Evolutionary conservation across 2,113 vertebrate genomes (phyloP).

Genomic region (Gavia stellata): DNA sequence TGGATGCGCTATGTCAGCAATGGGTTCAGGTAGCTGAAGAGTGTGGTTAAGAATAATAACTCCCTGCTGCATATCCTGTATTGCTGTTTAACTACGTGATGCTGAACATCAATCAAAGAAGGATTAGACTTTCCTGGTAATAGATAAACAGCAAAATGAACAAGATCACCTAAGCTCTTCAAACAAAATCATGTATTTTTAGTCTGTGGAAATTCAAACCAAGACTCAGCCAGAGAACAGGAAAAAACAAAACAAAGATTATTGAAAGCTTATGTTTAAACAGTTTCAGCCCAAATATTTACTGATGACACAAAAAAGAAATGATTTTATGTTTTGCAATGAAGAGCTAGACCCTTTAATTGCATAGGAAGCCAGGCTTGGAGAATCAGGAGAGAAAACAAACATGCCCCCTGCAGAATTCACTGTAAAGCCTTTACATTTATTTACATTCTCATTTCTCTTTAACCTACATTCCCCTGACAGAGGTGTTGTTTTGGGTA

Average conservation of each 20-base stretch:
- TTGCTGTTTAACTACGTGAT: background rate
- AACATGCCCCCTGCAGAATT: constrained; percentile 5
- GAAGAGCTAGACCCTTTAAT: background rate
- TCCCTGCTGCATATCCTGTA: background rate
- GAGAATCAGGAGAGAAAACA: constrained; percentile 21
- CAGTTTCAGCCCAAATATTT: constrained; percentile 55
- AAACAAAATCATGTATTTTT: background rate
- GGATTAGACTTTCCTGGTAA: background rate
- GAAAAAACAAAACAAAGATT: constrained; percentile 25
- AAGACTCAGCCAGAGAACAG: background rate
- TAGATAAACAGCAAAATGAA: constrained; percentile 3
- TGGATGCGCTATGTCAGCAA: background rate
- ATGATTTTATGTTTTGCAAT: background rate
- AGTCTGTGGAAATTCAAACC: background rate
- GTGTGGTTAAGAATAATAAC: background rate
- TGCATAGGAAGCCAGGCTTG: background rate
- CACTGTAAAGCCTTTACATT: constrained; percentile 6
- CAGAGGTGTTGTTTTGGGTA: constrained; percentile 22
- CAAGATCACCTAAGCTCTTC: background rate
- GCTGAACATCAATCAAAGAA: background rate
- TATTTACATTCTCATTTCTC: constrained; percentile 46
- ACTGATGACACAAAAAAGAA: background rate
- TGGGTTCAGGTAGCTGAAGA: background rate
- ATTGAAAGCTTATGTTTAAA: constrained; percentile 56
- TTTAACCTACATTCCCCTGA: constrained; percentile 55